Evolutionary conservation across 2,113 vertebrate species (phyloP).

Genomic region (Poecile atricapillus): DNA sequence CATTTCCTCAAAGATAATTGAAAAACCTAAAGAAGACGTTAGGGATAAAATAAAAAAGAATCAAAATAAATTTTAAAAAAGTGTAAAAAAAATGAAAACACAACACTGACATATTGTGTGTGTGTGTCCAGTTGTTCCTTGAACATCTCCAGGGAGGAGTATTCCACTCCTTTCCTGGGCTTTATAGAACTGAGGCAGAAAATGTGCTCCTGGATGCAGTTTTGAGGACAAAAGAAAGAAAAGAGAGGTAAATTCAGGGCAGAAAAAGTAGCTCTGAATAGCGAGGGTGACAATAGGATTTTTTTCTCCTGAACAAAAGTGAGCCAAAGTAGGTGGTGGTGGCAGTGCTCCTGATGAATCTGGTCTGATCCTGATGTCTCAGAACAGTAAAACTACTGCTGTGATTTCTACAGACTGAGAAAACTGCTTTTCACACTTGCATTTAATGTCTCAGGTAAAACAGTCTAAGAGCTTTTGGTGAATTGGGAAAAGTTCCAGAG

Average conservation of each 20-base stretch:
- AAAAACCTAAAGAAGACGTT: neutral
- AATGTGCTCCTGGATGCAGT: neutral
- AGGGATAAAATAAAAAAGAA: neutral
- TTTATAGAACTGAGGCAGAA: neutral
- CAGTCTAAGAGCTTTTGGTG: neutral
- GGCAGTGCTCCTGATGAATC: neutral
- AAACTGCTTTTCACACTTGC: neutral
- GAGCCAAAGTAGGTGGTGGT: neutral
- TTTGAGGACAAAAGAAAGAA: neutral
- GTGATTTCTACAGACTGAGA: neutral
- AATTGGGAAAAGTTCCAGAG: neutral
- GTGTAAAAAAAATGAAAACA: neutral
- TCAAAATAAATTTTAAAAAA: neutral
- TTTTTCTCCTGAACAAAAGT: neutral
- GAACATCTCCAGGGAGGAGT: neutral
- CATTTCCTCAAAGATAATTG: neutral
- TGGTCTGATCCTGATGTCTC: neutral
- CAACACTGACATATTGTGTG: rapidly evolving
- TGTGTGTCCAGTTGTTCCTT: no score
- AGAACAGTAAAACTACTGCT: neutral
- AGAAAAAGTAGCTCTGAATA: neutral
- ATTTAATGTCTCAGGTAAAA: neutral
- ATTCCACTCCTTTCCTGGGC: no score
- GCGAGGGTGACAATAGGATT: neutral
- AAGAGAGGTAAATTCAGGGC: neutral